These are phyloP conservation scores for Cinclus mexicanus DNA, from an alignment of 2,113 vertebrate species.

Conservation along the genomic window DNA sequence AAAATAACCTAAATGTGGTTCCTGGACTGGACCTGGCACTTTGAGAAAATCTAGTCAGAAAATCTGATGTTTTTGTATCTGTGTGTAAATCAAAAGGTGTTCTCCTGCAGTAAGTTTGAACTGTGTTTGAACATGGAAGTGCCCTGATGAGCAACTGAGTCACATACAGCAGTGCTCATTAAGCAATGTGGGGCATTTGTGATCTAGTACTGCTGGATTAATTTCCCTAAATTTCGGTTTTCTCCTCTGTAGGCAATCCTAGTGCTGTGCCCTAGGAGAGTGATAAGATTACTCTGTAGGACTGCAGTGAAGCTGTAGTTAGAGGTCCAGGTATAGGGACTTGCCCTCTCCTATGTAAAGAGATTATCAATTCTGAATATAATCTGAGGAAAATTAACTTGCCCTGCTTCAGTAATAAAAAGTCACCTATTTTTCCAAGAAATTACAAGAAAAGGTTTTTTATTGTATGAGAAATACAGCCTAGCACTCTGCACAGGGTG, in stretches of 20 bases:
- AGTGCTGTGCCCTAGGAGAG: conserved; percentile 1
- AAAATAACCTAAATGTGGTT: neutral
- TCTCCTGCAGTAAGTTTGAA: neutral
- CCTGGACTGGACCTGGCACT: neutral
- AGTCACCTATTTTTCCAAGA: conserved; percentile 67
- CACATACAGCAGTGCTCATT: accelerated
- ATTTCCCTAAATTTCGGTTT: neutral
- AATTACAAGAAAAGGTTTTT: conserved; percentile 85
- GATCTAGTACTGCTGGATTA: neutral
- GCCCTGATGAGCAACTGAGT: neutral
- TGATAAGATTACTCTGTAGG: conserved; percentile 73
- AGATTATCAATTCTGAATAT: conserved; percentile 83
- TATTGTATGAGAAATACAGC: conserved; percentile 76
- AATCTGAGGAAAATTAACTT: conserved; percentile 79
- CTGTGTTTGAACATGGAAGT: neutral
- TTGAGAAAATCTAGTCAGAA: neutral
- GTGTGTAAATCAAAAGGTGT: neutral
- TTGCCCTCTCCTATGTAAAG: conserved; percentile 75
- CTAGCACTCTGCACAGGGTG: conserved; percentile 54
- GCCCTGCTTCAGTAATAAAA: conserved; percentile 63
- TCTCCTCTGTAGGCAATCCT: neutral
- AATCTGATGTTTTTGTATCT: neutral
- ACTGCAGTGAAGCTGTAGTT: conserved; percentile 49
- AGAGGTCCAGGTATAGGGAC: conserved; percentile 70
- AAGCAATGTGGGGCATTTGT: neutral